Conservation (phyloP, 1,140 invertebrate species). For the Ostrea denselamellosa region DNA sequence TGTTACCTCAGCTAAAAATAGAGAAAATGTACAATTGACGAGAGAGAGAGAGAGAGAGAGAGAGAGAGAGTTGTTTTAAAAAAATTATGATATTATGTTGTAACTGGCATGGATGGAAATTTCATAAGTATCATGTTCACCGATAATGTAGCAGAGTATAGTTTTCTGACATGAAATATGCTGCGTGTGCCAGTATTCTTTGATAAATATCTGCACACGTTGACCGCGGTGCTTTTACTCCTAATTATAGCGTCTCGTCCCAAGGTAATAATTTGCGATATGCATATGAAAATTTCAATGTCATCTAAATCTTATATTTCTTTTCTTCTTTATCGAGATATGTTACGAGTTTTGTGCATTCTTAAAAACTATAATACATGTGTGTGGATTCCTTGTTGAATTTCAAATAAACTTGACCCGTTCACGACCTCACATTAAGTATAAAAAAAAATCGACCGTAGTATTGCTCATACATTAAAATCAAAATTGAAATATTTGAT, state of each 20-base stretch:
- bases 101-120: too few species aligned
- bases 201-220: background rate
- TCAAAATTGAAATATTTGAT: conserved; percentile 33
- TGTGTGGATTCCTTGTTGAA: background rate
- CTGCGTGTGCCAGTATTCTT: background rate
- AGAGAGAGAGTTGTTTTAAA: background rate
- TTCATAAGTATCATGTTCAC: background rate
- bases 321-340: background rate
- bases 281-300: background rate
- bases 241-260: background rate
- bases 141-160: background rate
- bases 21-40: background rate
- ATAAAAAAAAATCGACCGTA: background rate
- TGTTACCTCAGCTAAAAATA: conserved; percentile 23
- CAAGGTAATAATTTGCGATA: background rate
- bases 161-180: background rate
- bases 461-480: background rate
- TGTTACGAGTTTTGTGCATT: conserved; percentile 8
- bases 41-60: background rate
- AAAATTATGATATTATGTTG: background rate
- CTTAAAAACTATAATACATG: background rate
- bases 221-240: background rate
- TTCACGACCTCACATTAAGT: background rate
- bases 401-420: conserved; percentile 16
- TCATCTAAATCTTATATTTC: background rate